These are phyloP conservation scores for Diglossa cyanea DNA, from an alignment of 2,797 vertebrate genomes.

Conservation along the genomic window DNA sequence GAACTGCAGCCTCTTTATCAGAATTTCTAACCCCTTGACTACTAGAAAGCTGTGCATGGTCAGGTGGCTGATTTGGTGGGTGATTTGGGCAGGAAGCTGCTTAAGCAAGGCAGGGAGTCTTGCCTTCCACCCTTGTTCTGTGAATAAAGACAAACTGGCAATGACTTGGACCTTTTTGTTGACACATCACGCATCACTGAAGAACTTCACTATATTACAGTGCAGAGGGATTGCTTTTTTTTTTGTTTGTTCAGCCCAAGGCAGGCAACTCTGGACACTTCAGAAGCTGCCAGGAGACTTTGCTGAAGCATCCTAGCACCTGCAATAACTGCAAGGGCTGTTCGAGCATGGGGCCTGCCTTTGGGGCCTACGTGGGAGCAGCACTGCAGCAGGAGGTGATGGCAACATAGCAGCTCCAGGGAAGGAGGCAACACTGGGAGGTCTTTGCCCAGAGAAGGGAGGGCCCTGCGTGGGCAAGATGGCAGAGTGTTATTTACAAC, in stretches of 20 bases:
- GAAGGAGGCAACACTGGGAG: background rate
- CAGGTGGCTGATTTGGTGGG: fast-evolving
- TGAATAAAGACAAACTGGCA: background rate
- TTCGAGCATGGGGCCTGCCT: background rate
- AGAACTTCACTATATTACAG: background rate
- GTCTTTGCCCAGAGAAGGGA: conserved; percentile 1
- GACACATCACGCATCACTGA: fast-evolving
- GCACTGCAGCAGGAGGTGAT: background rate
- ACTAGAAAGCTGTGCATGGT: background rate
- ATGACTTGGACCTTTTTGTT: background rate
- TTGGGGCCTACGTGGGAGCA: background rate
- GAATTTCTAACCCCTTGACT: background rate
- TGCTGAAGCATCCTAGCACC: background rate
- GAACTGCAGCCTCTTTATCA: background rate
- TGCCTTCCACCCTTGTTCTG: background rate
- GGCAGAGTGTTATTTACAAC: background rate
- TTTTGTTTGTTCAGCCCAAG: background rate
- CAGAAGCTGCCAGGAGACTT: background rate
- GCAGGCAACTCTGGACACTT: background rate
- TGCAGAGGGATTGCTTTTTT: fast-evolving
- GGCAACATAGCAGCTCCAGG: background rate
- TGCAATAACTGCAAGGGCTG: background rate
- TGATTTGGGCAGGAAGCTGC: background rate
- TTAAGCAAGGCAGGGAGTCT: background rate
- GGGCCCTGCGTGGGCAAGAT: background rate